These are phyloP conservation scores for Cyclina sinensis DNA, from an alignment of 1,140 invertebrate genomes.

Conservation along the genomic window DNA sequence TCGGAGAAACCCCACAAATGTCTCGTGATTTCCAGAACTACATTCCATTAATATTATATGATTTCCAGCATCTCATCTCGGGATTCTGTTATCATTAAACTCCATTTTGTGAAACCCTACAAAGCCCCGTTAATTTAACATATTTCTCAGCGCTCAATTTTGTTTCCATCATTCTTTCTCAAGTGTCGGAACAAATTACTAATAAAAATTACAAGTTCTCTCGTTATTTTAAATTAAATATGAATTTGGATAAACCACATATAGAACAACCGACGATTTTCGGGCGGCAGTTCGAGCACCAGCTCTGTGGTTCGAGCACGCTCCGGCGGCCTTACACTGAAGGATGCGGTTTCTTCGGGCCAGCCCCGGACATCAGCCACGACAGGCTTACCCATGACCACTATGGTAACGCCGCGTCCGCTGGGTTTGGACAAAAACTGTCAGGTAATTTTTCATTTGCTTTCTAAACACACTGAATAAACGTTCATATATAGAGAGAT, in stretches of 20 bases:
- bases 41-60: slow-evolving; percentile 5
- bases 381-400: neutral
- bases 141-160: slow-evolving; percentile 65
- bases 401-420: neutral
- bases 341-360: slow-evolving; percentile 38
- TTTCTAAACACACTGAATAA: no score
- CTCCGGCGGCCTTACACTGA: slow-evolving; percentile 30
- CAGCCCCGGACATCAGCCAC: neutral
- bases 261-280: neutral
- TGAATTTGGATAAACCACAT: slow-evolving; percentile 63
- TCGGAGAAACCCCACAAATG: slow-evolving; percentile 4
- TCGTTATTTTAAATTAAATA: slow-evolving; percentile 19
- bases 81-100: slow-evolving; percentile 46
- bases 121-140: slow-evolving; percentile 52
- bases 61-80: neutral
- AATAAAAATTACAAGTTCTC: slow-evolving; percentile 52
- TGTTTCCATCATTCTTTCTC: slow-evolving; percentile 48
- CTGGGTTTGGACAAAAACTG: slow-evolving; percentile 37
- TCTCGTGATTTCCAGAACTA: slow-evolving; percentile 12
- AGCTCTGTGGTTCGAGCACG: neutral
- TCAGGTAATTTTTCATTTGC: slow-evolving; percentile 14
- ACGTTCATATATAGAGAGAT: no score
- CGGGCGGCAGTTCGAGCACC: slow-evolving; percentile 24
- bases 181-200: slow-evolving; percentile 64
- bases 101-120: slow-evolving; percentile 57